Conservation (phyloP, 2,888 invertebrate genomes). For the Aporophyla lueneburgensis region DNA sequence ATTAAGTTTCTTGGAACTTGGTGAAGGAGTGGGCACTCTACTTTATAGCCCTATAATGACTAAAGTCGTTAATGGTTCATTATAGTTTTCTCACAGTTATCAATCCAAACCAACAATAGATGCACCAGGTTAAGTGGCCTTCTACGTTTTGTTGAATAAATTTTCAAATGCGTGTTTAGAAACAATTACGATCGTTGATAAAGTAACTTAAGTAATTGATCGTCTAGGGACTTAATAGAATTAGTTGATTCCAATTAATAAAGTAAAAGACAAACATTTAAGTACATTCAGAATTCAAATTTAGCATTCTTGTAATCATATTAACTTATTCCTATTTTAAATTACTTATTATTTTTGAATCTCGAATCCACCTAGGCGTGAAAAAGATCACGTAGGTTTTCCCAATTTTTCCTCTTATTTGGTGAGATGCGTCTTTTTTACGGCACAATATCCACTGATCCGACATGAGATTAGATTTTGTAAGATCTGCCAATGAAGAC, state of each 20-base stretch:
- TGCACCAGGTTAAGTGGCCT: conserved; percentile 13
- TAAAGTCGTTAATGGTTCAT: conserved; percentile 5
- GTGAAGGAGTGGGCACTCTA: conserved; percentile 7
- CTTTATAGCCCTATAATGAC: conserved; percentile 29
- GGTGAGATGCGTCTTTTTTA: conserved; percentile 25
- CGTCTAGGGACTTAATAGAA: conserved; percentile 13
- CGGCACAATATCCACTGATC: conserved; percentile 35
- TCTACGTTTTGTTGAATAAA: not conserved
- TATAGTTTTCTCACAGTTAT: conserved; percentile 21
- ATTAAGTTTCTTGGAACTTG: conserved; percentile 16
- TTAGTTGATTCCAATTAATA: conserved; percentile 4
- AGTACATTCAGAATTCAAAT: not conserved
- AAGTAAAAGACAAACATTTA: not conserved
- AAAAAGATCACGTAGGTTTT: conserved; percentile 40
- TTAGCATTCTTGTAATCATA: too few relatives aligned
- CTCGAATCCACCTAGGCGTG: not conserved
- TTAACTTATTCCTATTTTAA: too few relatives aligned
- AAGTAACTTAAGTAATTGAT: conserved; percentile 31
- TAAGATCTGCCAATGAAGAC: conserved; percentile 44
- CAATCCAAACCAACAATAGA: not conserved
- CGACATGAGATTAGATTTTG: conserved; percentile 54
- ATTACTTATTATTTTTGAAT: conserved; percentile 11
- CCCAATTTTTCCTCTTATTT: conserved; percentile 46
- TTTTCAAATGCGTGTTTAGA: conserved; percentile 36
- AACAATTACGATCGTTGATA: conserved; percentile 36